Evolutionary conservation across 2,888 invertebrate genomes (phyloP).

Genomic region (Hyposoter dolosus): DNA sequence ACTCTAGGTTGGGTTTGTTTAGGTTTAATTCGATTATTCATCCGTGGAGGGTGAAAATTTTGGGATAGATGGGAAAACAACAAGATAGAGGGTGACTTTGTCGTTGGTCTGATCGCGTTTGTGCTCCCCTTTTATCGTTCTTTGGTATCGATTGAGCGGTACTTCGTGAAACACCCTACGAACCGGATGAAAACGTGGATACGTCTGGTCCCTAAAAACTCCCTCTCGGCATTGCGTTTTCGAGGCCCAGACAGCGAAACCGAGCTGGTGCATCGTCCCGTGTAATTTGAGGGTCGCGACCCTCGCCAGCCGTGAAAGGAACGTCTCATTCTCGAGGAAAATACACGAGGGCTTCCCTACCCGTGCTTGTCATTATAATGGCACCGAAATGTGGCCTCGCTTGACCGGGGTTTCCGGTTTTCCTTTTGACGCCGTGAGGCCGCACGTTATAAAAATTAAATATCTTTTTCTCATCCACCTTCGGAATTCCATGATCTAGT

Average conservation of each 20-base stretch:
- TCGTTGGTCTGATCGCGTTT: conserved; percentile 56
- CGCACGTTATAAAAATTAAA: conserved; percentile 3
- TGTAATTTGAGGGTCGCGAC: conserved; percentile 71
- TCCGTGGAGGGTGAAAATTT: conserved; percentile 28
- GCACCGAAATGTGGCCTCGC: conserved; percentile 40
- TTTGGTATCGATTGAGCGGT: conserved; percentile 57
- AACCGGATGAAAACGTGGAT: conserved; percentile 37
- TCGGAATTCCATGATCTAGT: not conserved
- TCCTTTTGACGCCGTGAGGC: not conserved
- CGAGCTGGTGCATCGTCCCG: conserved; percentile 69
- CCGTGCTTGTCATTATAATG: conserved; percentile 55
- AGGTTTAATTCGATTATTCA: conserved; percentile 51
- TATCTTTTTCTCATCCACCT: not conserved
- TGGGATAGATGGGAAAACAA: conserved; percentile 32
- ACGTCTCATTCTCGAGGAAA: conserved; percentile 17
- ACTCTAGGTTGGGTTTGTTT: conserved; percentile 5
- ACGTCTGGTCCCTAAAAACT: conserved; percentile 16
- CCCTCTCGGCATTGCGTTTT: conserved; percentile 54
- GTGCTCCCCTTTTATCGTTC: conserved; percentile 54
- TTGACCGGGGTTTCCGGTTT: conserved; percentile 47
- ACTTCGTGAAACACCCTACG: conserved; percentile 21
- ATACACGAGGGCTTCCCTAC: conserved; percentile 5
- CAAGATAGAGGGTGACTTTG: conserved; percentile 22
- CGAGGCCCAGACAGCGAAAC: conserved; percentile 61
- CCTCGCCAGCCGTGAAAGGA: conserved; percentile 31